Percentiles rank a stretch among this genome's conserved stretches.
Conservation (phyloP, 2,113 vertebrate species). For the Leptosomus discolor region DNA sequence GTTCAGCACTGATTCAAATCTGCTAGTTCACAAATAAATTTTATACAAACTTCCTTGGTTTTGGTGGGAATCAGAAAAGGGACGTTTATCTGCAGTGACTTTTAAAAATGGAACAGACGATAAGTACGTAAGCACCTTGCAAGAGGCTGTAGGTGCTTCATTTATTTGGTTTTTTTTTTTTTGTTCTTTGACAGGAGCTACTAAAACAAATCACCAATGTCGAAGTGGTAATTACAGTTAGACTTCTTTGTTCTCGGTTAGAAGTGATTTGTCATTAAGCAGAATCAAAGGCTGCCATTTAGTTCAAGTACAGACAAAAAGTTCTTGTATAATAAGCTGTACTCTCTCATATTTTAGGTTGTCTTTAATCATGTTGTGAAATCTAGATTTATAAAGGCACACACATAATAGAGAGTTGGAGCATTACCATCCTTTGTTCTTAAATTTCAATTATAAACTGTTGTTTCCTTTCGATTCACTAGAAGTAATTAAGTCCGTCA, state of each 20-base stretch:
- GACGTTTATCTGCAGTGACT: background rate
- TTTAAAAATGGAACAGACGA: background rate
- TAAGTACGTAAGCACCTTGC: background rate
- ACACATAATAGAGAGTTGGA: background rate
- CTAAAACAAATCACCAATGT: slow-evolving; percentile 12
- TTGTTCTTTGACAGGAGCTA: background rate
- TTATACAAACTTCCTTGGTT: background rate
- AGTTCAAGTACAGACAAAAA: slow-evolving; percentile 21
- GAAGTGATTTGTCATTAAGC: slow-evolving; percentile 45
- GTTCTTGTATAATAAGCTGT: background rate
- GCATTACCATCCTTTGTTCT: background rate
- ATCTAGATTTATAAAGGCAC: slow-evolving; percentile 22
- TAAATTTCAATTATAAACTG: background rate
- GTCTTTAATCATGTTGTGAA: slow-evolving; percentile 34
- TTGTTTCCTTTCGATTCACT: background rate
- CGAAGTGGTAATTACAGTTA: slow-evolving; percentile 13
- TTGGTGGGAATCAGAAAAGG: background rate
- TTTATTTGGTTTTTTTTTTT: background rate
- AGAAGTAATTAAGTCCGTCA: background rate
- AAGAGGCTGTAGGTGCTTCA: background rate
- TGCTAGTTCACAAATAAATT: background rate
- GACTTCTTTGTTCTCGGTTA: slow-evolving; percentile 32
- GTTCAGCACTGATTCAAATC: background rate
- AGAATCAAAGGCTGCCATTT: slow-evolving; percentile 38
- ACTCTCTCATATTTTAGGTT: background rate